A percentile compares a stretch with the other conserved stretches of the same genome.
phyloP scores from a whole-genome alignment of 2,113 vertebrate genomes.

The Mellivora capensis region DNA sequence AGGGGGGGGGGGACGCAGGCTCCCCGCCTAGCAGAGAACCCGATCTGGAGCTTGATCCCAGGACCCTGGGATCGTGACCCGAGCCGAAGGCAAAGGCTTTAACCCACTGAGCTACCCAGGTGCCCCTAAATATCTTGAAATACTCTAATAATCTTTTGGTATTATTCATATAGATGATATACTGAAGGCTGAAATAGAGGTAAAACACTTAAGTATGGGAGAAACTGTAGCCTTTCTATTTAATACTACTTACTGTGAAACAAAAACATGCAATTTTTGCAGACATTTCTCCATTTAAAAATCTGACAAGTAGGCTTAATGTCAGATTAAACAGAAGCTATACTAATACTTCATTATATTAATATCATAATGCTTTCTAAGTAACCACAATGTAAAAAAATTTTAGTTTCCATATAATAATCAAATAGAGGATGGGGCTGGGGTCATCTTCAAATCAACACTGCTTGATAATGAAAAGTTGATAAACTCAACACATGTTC shows the following conservation, averaged over 20 bases:
- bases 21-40: too few species aligned
- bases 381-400: neutral
- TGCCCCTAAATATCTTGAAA: neutral
- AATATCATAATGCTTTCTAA: neutral
- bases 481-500: neutral
- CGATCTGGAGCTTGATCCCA: too few species aligned
- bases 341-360: neutral
- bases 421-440: neutral
- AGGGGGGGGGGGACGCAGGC: too few species aligned
- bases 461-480: neutral
- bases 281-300: neutral
- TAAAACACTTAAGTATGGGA: neutral
- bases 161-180: neutral
- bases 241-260: neutral
- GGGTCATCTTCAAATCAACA: neutral
- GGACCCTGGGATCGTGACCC: too few species aligned
- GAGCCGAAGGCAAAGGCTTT: too few species aligned
- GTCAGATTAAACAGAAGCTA: neutral
- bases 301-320: neutral
- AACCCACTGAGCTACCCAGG: too few species aligned
- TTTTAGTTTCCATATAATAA: neutral
- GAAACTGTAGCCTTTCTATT: neutral
- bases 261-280: constrained; percentile 28
- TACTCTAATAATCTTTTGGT: neutral
- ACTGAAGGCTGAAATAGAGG: neutral